phyloP scores from a whole-genome alignment of 64 coral and sea anemone genomes.

The Orbicella faveolata region DNA sequence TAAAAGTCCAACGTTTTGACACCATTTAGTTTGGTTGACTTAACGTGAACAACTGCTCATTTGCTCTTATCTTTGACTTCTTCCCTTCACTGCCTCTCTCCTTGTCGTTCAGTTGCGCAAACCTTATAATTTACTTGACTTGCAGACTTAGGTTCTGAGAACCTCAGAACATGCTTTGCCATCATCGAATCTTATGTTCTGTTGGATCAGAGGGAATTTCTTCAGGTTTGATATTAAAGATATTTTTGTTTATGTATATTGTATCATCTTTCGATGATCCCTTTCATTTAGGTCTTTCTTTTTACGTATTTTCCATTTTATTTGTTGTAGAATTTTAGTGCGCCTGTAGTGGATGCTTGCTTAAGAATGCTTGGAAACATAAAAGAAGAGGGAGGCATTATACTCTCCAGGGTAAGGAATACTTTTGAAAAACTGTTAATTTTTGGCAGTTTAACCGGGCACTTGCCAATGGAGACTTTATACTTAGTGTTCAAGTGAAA shows the following conservation, averaged over 20 bases:
- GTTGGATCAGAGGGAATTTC: slow-evolving; percentile 70
- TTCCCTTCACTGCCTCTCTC: neutral
- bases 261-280: neutral
- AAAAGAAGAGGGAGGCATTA: slow-evolving; percentile 82
- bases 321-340: slow-evolving; percentile 56
- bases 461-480: too few species aligned
- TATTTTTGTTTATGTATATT: neutral
- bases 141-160: slow-evolving; percentile 88
- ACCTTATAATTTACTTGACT: neutral
- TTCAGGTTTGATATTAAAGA: slow-evolving; percentile 59
- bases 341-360: slow-evolving; percentile 61
- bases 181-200: slow-evolving; percentile 92
- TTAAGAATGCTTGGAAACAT: slow-evolving; percentile 77
- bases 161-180: slow-evolving; percentile 86
- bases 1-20: too few species aligned
- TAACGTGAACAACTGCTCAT: too few species aligned
- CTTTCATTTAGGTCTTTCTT: neutral
- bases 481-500: neutral
- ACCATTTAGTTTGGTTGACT: too few species aligned
- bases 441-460: too few species aligned
- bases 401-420: slow-evolving; percentile 72
- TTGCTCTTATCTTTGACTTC: neutral
- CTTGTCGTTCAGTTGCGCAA: neutral
- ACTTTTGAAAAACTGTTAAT: neutral
- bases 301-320: slow-evolving; percentile 1